Conservation (phyloP, 2,113 vertebrate genomes). For the Bubo blakistoni region DNA sequence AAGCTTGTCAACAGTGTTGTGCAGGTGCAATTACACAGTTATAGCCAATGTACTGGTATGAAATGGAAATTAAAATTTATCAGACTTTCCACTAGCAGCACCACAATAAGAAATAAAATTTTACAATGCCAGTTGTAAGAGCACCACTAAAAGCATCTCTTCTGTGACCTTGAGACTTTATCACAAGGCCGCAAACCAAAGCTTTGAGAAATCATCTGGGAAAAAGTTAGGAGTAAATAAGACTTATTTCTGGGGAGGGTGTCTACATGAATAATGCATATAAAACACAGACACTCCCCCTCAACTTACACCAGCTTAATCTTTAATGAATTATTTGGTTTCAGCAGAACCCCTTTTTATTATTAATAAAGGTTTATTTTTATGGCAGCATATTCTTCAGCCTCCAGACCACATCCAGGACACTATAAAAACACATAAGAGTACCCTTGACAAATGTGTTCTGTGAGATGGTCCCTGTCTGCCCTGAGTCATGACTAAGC, state of each 20-base stretch:
- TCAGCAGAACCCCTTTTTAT: neutral
- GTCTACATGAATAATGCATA: neutral
- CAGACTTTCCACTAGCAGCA: neutral
- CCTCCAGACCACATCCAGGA: neutral
- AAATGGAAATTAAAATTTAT: conserved; percentile 21
- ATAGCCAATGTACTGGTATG: neutral
- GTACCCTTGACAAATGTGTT: neutral
- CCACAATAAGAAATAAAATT: neutral
- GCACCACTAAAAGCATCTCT: neutral
- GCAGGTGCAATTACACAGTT: neutral
- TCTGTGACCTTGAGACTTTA: neutral
- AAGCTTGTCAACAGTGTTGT: neutral
- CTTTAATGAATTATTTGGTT: neutral
- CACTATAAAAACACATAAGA: neutral
- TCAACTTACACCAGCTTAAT: neutral
- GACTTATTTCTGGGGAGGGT: neutral
- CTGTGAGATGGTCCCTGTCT: neutral
- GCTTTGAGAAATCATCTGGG: neutral
- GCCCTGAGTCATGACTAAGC: neutral
- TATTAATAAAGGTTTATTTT: conserved; percentile 12
- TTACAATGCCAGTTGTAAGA: neutral
- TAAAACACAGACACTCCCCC: neutral
- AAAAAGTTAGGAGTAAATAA: neutral
- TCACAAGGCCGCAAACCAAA: neutral
- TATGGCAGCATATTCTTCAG: neutral